Percentiles rank a stretch among this genome's conserved stretches.
These are phyloP conservation scores for Cryptus armator DNA, from an alignment of 2,888 invertebrate species.

Conservation along the genomic window DNA sequence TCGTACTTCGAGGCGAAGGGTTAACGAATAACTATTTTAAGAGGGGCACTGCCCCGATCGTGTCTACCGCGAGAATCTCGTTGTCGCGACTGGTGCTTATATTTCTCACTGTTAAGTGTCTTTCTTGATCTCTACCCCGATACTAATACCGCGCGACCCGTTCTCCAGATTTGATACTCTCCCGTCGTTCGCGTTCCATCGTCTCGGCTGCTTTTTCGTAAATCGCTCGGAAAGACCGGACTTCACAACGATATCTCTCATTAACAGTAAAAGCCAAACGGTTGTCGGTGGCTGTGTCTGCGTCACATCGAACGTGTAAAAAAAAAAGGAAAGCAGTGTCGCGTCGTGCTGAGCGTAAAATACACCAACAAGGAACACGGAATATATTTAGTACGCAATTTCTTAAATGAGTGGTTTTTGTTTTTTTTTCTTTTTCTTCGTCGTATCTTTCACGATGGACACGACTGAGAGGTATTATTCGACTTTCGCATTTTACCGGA, in stretches of 20 bases:
- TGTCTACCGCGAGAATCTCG: conserved; percentile 31
- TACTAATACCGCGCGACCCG: conserved; percentile 19
- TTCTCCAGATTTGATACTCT: not conserved
- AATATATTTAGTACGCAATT: conserved; percentile 2
- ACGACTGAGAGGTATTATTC: conserved; percentile 41
- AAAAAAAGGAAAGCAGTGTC: not conserved
- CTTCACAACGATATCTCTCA: conserved; percentile 28
- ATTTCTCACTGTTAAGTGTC: conserved; percentile 45
- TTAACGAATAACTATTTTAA: conserved; percentile 51
- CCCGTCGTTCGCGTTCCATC: conserved; percentile 9
- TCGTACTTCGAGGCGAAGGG: conserved; percentile 25
- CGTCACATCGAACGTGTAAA: not conserved
- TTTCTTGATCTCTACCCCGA: conserved; percentile 32
- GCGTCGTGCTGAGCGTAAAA: conserved; percentile 5
- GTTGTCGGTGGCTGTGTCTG: conserved; percentile 8
- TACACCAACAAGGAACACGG: not conserved
- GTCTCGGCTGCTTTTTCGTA: conserved; percentile 6
- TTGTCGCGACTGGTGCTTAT: conserved; percentile 35
- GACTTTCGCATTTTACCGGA: conserved; percentile 63
- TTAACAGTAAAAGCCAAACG: conserved; percentile 1
- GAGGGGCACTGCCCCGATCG: conserved; percentile 11
- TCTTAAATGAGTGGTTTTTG: conserved; percentile 16
- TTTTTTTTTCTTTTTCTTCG: not conserved
- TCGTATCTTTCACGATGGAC: conserved; percentile 32
- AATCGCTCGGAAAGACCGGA: conserved; percentile 18